These are phyloP conservation scores for Apus apus DNA, from an alignment of 2,113 vertebrate species.

Conservation along the genomic window DNA sequence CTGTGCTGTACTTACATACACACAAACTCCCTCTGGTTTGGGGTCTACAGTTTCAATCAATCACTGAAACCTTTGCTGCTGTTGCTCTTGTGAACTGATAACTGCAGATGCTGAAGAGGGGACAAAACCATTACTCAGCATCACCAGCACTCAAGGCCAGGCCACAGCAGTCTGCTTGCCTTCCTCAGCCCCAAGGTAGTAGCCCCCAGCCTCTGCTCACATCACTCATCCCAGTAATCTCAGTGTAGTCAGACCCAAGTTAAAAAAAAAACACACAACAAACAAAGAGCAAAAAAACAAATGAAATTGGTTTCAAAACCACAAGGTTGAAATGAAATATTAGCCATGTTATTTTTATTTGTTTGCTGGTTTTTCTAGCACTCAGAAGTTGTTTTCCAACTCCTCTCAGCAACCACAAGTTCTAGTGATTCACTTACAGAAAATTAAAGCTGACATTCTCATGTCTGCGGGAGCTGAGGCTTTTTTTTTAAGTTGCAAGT, in stretches of 20 bases:
- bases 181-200: neutral
- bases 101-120: neutral
- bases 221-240: neutral
- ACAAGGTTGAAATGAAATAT: neutral
- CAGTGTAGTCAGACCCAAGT: rapidly evolving
- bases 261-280: neutral
- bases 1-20: neutral
- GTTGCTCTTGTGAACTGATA: neutral
- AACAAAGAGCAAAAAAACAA: neutral
- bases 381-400: neutral
- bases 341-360: neutral
- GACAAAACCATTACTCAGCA: neutral
- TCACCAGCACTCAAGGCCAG: neutral
- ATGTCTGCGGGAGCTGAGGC: neutral
- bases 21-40: neutral
- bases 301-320: neutral
- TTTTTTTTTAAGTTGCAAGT: neutral
- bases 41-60: neutral
- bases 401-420: neutral
- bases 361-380: neutral
- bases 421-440: neutral
- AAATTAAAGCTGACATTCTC: neutral
- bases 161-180: neutral
- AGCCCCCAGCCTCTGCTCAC: neutral
- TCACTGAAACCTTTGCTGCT: neutral